Evolutionary conservation across 1,140 invertebrate genomes (phyloP).

Genomic region (Teleogryllus occipitalis): DNA sequence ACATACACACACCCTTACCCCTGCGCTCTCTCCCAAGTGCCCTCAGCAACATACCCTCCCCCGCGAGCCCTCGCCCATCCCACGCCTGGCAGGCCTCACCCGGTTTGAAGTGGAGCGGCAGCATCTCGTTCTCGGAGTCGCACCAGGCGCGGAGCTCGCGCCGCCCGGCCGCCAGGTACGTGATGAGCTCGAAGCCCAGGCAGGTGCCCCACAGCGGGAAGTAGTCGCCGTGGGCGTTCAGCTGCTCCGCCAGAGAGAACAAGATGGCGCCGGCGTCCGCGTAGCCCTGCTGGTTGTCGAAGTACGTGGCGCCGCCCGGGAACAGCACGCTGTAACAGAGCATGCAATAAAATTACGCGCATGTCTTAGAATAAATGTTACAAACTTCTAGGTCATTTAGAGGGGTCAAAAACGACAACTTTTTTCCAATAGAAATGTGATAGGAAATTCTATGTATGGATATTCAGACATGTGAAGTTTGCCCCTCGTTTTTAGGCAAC

Average conservation of each 20-base stretch:
- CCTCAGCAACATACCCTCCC: too few relatives aligned
- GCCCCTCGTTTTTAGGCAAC: too few relatives aligned
- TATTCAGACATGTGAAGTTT: too few relatives aligned
- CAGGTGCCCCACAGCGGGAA: conserved; percentile 87
- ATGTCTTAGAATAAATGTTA: too few relatives aligned
- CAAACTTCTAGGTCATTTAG: too few relatives aligned
- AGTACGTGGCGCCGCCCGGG: conserved; percentile 63
- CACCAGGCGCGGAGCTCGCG: conserved; percentile 50
- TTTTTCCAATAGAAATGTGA: too few relatives aligned
- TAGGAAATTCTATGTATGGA: too few relatives aligned
- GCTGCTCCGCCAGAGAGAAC: conserved; percentile 47
- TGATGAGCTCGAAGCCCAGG: conserved; percentile 76
- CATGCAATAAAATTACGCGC: too few relatives aligned
- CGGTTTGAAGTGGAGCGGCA: conserved; percentile 56
- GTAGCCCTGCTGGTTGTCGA: conserved; percentile 58
- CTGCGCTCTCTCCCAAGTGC: neutral
- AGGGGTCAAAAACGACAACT: too few relatives aligned
- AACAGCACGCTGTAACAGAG: conserved; percentile 51
- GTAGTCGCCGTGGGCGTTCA: conserved; percentile 60
- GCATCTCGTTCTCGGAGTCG: conserved; percentile 43
- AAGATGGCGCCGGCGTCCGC: conserved; percentile 62
- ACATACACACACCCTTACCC: neutral
- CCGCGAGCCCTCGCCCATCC: neutral
- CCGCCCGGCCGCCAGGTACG: conserved; percentile 54
- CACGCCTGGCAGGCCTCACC: conserved; percentile 36